Evolutionary conservation across 2,113 vertebrate genomes (phyloP).

Genomic region (Periophthalmodon schlosseri): DNA sequence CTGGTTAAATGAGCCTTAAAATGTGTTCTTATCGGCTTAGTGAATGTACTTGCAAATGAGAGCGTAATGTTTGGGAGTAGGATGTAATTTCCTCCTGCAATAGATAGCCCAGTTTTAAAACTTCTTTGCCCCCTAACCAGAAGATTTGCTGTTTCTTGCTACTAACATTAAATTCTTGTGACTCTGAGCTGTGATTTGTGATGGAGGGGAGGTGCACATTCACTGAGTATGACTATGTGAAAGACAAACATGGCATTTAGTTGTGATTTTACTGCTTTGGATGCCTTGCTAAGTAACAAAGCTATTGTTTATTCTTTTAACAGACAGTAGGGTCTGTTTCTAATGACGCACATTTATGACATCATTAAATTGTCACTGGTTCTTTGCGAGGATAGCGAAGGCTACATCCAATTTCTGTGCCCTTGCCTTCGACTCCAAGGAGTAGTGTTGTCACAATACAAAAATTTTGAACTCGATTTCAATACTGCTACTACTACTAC

Average conservation of each 20-base stretch:
- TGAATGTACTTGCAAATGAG: constrained; percentile 60
- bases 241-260: background rate
- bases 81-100: background rate
- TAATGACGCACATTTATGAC: background rate
- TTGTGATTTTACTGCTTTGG: background rate
- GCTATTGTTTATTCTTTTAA: background rate
- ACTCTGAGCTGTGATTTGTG: background rate
- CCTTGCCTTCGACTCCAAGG: background rate
- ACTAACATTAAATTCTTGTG: background rate
- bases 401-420: background rate
- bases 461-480: too few relatives aligned
- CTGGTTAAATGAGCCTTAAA: constrained; percentile 61
- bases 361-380: background rate
- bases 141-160: background rate
- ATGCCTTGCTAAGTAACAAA: background rate
- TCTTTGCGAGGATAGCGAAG: background rate
- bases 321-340: background rate
- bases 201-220: background rate
- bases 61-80: constrained; percentile 14
- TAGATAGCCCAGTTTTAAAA: background rate
- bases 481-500: too few relatives aligned
- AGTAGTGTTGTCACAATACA: too few relatives aligned
- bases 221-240: background rate
- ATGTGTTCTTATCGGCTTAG: constrained; percentile 48
- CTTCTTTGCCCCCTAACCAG: background rate